Conservation (phyloP, 2,888 invertebrate species). For the Temnothorax rugatulus region DNA sequence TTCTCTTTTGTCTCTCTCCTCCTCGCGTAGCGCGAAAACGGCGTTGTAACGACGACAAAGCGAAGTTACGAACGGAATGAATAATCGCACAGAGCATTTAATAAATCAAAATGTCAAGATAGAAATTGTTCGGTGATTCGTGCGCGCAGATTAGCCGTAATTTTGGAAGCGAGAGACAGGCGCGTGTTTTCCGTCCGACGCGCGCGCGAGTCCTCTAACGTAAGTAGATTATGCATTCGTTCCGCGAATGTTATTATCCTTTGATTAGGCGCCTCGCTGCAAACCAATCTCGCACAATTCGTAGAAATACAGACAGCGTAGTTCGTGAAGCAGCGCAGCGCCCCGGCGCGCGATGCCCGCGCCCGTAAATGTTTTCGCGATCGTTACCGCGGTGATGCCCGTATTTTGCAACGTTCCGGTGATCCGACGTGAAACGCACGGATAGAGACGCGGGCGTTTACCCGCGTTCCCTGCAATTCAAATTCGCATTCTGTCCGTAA, state of each 20-base stretch:
- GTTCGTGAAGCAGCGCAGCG: conserved; percentile 15
- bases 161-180: conserved; percentile 51
- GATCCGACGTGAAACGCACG: conserved; percentile 56
- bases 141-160: conserved; percentile 66
- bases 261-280: conserved; percentile 65
- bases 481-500: conserved; percentile 43
- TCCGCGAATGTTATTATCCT: conserved; percentile 67
- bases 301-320: conserved; percentile 32
- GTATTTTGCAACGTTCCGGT: conserved; percentile 52
- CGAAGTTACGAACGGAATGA: conserved; percentile 46
- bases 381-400: conserved; percentile 54
- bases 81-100: conserved; percentile 62
- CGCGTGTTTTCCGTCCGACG: conserved; percentile 53
- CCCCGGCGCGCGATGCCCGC: conserved; percentile 18
- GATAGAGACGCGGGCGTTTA: conserved; percentile 49
- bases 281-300: conserved; percentile 47
- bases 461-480: conserved; percentile 38
- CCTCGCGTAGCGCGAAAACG: conserved; percentile 14
- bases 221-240: conserved; percentile 70
- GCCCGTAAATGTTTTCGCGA: conserved; percentile 49
- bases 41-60: conserved; percentile 34
- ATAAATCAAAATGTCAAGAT: conserved; percentile 70
- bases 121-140: conserved; percentile 60
- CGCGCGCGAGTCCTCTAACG: conserved; percentile 22
- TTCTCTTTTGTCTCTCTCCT: not conserved